These are phyloP conservation scores for Camelus bactrianus DNA, from an alignment of 2,113 vertebrate species.

Conservation along the genomic window DNA sequence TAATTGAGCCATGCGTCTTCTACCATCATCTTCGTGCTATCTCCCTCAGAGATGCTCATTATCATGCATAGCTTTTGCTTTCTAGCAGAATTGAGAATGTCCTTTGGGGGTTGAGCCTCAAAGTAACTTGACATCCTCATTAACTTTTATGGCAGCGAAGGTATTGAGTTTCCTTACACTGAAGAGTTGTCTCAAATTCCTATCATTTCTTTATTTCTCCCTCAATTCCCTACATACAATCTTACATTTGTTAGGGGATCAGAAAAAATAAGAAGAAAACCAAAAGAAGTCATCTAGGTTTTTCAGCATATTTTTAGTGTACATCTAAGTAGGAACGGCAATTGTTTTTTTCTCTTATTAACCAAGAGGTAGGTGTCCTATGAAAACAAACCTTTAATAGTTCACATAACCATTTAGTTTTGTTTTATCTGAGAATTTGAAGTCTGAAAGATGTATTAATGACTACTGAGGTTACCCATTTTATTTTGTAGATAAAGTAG, in stretches of 20 bases:
- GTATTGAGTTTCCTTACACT: constrained; percentile 58
- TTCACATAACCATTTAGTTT: background rate
- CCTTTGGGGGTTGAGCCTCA: constrained; percentile 71
- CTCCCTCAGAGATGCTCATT: constrained; percentile 70
- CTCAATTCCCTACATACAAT: background rate
- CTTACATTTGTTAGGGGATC: constrained; percentile 11
- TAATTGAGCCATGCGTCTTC: constrained; percentile 66
- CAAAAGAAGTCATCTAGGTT: background rate
- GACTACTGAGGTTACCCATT: background rate
- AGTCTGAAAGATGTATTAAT: background rate
- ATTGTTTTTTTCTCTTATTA: background rate
- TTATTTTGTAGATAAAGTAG: constrained; percentile 19
- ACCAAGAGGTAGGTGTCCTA: background rate
- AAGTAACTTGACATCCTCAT: constrained; percentile 75
- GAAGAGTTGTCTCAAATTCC: background rate
- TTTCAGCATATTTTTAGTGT: constrained; percentile 11
- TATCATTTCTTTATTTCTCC: constrained; percentile 17
- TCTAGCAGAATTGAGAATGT: constrained; percentile 66
- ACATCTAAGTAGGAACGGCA: background rate
- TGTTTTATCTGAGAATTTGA: background rate
- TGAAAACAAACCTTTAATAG: background rate
- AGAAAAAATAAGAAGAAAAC: constrained; percentile 31
- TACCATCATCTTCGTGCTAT: constrained; percentile 41
- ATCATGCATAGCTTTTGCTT: constrained; percentile 57
- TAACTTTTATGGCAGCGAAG: constrained; percentile 74